Conservation (phyloP, 2,797 vertebrate species). For the Paratrypauchen microcephalus region DNA sequence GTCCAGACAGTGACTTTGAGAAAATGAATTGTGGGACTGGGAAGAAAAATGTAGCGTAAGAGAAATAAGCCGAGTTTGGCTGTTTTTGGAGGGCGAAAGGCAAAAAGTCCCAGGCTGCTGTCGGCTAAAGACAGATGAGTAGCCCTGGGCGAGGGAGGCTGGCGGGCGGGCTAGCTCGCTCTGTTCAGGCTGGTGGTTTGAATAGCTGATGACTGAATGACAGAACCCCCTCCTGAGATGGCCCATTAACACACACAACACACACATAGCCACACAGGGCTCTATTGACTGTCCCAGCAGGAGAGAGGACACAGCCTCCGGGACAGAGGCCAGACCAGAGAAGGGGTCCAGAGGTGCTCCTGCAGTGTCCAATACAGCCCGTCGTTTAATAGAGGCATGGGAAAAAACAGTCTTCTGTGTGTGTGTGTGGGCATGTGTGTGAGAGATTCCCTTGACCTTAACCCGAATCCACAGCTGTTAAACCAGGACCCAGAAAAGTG, state of each 20-base stretch:
- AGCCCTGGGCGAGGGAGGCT: slow-evolving; percentile 62
- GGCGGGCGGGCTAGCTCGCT: slow-evolving; percentile 27
- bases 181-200: slow-evolving; percentile 63
- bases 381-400: slow-evolving; percentile 76
- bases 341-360: slow-evolving; percentile 68
- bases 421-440: slow-evolving; percentile 26
- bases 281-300: slow-evolving; percentile 71
- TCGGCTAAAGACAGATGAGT: slow-evolving; percentile 76
- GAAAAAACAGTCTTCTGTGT: slow-evolving; percentile 68
- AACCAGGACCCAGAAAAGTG: slow-evolving; percentile 51
- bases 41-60: slow-evolving; percentile 42
- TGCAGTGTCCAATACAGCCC: slow-evolving; percentile 61
- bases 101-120: slow-evolving; percentile 60
- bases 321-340: slow-evolving; percentile 62
- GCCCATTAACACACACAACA: slow-evolving; percentile 57
- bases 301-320: slow-evolving; percentile 56
- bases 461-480: slow-evolving; percentile 71
- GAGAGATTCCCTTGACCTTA: slow-evolving; percentile 64
- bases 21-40: slow-evolving; percentile 32
- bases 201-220: slow-evolving; percentile 73
- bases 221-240: slow-evolving; percentile 67
- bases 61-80: slow-evolving; percentile 49
- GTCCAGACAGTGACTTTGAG: slow-evolving; percentile 27
- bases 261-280: slow-evolving; percentile 57
- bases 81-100: slow-evolving; percentile 40